These are phyloP conservation scores for Smittia aterrima DNA, from an alignment of 2,888 invertebrate species.

Conservation along the genomic window DNA sequence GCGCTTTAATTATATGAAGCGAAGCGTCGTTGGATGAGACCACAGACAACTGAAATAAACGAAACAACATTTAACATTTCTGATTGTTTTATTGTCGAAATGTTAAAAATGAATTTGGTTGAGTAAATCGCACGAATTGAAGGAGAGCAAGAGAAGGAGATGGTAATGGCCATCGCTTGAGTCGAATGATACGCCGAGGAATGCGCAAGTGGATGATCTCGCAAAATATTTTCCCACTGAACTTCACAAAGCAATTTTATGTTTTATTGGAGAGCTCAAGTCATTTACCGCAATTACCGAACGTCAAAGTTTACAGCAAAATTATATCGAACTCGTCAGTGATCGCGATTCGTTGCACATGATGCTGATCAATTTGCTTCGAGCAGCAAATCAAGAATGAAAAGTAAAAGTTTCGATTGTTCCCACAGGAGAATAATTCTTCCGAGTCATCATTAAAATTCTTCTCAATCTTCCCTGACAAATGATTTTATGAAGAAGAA, in stretches of 20 bases:
- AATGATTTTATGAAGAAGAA: conserved; percentile 21
- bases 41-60: background rate
- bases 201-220: background rate
- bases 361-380: conserved; percentile 4
- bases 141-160: background rate
- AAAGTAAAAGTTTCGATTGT: background rate
- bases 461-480: conserved; percentile 25
- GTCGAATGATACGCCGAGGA: background rate
- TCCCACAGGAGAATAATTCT: background rate
- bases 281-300: conserved; percentile 9
- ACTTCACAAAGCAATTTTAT: conserved; percentile 13
- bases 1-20: conserved; percentile 36
- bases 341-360: conserved; percentile 7
- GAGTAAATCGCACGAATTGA: background rate
- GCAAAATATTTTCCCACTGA: conserved; percentile 22
- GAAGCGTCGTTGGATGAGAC: background rate
- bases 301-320: conserved; percentile 6
- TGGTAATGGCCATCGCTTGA: background rate
- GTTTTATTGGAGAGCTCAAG: background rate
- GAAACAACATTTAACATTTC: conserved; percentile 24
- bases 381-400: background rate
- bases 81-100: conserved; percentile 38
- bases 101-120: conserved; percentile 10
- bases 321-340: background rate
- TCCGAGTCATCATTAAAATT: conserved; percentile 37